Conservation (phyloP, 2,113 vertebrate species). For the Eonycteris spelaea region DNA sequence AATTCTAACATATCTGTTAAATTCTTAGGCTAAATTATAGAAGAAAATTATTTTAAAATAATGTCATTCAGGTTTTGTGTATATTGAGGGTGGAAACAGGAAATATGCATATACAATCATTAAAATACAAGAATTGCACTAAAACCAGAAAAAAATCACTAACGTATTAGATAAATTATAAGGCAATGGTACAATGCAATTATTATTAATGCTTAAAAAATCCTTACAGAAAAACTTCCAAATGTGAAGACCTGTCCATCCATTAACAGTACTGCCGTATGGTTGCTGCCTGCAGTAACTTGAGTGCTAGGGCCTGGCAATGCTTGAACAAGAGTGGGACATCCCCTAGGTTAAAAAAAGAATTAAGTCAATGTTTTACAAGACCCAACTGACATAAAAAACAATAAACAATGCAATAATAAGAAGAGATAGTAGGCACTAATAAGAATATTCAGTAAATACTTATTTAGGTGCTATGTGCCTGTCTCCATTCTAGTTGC, state of each 20-base stretch:
- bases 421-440: slow-evolving; percentile 30
- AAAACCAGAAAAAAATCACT: slow-evolving; percentile 32
- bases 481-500: background rate
- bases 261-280: slow-evolving; percentile 95
- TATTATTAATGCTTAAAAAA: slow-evolving; percentile 53
- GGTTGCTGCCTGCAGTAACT: slow-evolving; percentile 98
- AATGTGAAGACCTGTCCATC: slow-evolving; percentile 99
- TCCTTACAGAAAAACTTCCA: slow-evolving; percentile 98
- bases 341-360: slow-evolving; percentile 86
- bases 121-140: slow-evolving; percentile 47
- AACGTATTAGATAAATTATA: slow-evolving; percentile 6
- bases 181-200: slow-evolving; percentile 26
- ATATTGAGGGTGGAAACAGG: background rate
- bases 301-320: slow-evolving; percentile 94
- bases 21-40: slow-evolving; percentile 6
- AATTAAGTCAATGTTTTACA: slow-evolving; percentile 61
- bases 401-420: slow-evolving; percentile 36
- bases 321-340: slow-evolving; percentile 95
- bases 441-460: slow-evolving; percentile 22
- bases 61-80: background rate
- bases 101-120: slow-evolving; percentile 36
- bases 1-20: slow-evolving; percentile 23
- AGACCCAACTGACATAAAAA: slow-evolving; percentile 37
- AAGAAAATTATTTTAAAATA: slow-evolving; percentile 47
- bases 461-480: background rate